Conservation (phyloP, 2,888 invertebrate genomes). For the Coleophora deauratella region DNA sequence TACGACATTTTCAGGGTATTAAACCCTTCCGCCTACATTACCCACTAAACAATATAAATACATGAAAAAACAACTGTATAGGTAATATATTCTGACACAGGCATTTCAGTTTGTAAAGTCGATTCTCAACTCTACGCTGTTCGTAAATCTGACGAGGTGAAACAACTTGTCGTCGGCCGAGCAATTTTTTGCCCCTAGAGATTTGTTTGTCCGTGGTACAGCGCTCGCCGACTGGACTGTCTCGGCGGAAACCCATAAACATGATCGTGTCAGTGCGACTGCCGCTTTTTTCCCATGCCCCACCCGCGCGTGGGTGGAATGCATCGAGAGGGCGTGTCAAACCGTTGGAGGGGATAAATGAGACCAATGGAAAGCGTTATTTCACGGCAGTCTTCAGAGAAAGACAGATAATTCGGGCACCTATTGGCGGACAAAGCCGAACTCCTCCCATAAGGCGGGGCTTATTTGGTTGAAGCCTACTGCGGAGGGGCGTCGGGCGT, state of each 20-base stretch:
- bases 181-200: slow-evolving; percentile 71
- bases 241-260: slow-evolving; percentile 72
- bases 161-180: slow-evolving; percentile 66
- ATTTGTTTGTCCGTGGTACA: slow-evolving; percentile 65
- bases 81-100: not conserved
- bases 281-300: slow-evolving; percentile 64
- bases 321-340: slow-evolving; percentile 30
- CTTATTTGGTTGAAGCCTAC: slow-evolving; percentile 57
- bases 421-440: slow-evolving; percentile 44
- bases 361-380: slow-evolving; percentile 39
- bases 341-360: slow-evolving; percentile 36
- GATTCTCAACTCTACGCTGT: slow-evolving; percentile 44
- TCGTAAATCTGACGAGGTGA: slow-evolving; percentile 67
- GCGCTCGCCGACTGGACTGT: slow-evolving; percentile 63
- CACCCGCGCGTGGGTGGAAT: slow-evolving; percentile 45
- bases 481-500: slow-evolving; percentile 65
- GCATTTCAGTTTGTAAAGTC: slow-evolving; percentile 19
- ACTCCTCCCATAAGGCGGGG: slow-evolving; percentile 52
- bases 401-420: slow-evolving; percentile 43
- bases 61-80: not conserved
- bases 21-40: no score
- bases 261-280: slow-evolving; percentile 61
- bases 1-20: no score
- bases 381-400: slow-evolving; percentile 39
- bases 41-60: not conserved